Evolutionary conservation across 2,113 vertebrate species (phyloP).

Genomic region (Nannospalax galili): DNA sequence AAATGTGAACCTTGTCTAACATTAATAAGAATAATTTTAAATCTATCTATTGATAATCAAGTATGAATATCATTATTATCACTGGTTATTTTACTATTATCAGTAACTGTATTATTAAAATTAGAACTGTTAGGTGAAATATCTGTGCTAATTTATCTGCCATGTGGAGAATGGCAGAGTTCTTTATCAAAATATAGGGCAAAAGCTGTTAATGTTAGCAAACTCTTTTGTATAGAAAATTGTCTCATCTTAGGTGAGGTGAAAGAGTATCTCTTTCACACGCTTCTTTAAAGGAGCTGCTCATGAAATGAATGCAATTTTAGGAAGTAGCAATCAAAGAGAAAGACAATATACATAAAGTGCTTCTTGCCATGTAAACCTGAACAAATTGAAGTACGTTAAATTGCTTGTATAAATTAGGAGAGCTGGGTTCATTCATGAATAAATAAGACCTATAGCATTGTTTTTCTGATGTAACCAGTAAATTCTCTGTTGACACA

Average conservation of each 20-base stretch:
- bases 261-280: neutral
- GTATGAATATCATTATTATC: neutral
- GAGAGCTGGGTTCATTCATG: slow-evolving; percentile 53
- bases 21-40: neutral
- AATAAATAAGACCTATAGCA: slow-evolving; percentile 62
- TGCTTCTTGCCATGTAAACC: slow-evolving; percentile 22
- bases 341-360: slow-evolving; percentile 47
- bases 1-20: neutral
- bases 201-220: neutral
- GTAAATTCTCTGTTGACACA: slow-evolving; percentile 4
- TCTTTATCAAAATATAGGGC: neutral
- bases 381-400: slow-evolving; percentile 55
- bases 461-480: slow-evolving; percentile 59
- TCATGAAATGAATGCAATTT: slow-evolving; percentile 33
- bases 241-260: neutral
- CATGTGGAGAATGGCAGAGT: neutral
- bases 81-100: neutral
- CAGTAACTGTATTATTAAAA: neutral
- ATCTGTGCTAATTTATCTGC: neutral
- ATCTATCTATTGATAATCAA: neutral
- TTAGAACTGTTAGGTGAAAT: neutral
- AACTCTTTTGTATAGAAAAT: neutral
- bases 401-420: slow-evolving; percentile 69
- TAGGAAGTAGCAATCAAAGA: neutral
- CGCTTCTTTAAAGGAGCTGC: neutral